Conservation (phyloP, 2,797 vertebrate genomes). For the Neosilurus mollespiculum region DNA sequence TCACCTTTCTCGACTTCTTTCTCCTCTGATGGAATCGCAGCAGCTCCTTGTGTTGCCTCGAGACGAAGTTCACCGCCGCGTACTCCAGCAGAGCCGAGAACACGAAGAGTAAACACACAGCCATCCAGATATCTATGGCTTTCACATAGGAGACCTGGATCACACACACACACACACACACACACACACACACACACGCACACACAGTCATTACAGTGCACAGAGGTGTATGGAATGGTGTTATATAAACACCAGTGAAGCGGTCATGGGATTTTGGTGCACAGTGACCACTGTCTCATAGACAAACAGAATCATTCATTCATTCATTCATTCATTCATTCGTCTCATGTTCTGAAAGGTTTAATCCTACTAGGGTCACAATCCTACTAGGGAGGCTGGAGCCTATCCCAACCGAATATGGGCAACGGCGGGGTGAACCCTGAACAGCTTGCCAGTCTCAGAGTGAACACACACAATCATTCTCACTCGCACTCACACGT, state of each 20-base stretch:
- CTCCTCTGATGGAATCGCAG: slow-evolving; percentile 82
- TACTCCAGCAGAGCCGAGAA: slow-evolving; percentile 96
- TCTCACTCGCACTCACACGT: no score
- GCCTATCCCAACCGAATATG: no score
- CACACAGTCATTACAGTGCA: neutral
- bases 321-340: no score
- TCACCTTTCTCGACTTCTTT: slow-evolving; percentile 87
- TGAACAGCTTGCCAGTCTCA: no score
- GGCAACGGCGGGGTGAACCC: no score
- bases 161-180: slow-evolving; percentile 35
- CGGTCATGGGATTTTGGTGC: slow-evolving; percentile 54
- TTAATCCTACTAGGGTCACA: no score
- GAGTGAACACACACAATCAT: no score
- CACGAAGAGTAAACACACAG: slow-evolving; percentile 94
- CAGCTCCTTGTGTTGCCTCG: slow-evolving; percentile 94
- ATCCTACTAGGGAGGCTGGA: no score
- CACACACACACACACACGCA: slow-evolving; percentile 25
- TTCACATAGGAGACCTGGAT: slow-evolving; percentile 94
- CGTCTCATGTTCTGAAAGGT: no score
- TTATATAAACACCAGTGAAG: slow-evolving; percentile 32
- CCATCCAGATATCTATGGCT: slow-evolving; percentile 99
- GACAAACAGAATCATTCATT: no score
- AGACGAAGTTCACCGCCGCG: slow-evolving; percentile 96
- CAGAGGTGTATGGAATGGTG: neutral
- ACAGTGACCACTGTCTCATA: slow-evolving; percentile 12